Percentiles rank a stretch among this genome's conserved stretches.
Conservation (phyloP, 2,797 vertebrate species). For the Mallotus villosus region DNA sequence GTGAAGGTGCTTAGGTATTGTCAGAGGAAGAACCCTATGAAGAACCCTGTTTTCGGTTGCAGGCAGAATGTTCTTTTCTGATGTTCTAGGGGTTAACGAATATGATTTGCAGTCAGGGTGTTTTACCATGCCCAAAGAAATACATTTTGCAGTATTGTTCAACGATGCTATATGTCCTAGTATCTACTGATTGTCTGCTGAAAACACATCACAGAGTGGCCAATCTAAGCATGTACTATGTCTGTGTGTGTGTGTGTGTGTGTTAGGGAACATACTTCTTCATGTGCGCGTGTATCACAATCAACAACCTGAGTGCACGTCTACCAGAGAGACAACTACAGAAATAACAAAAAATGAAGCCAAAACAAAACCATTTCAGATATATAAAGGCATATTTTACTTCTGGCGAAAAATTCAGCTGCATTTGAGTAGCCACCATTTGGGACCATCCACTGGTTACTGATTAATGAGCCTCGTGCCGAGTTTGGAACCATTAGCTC, state of each 20-base stretch:
- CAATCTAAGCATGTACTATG: neutral
- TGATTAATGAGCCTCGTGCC: constrained; percentile 71
- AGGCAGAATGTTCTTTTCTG: neutral
- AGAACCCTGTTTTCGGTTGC: too few species aligned
- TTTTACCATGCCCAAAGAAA: too few species aligned
- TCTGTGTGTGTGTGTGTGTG: neutral
- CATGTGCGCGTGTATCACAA: neutral
- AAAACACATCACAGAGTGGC: neutral
- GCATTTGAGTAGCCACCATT: constrained; percentile 45
- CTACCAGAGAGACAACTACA: constrained; percentile 6
- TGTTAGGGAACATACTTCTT: neutral
- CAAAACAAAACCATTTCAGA: constrained; percentile 43
- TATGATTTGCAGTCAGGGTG: too few species aligned
- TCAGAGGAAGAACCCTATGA: too few species aligned
- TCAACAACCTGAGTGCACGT: constrained; percentile 16
- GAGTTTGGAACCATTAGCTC: constrained; percentile 55
- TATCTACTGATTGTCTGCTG: too few species aligned
- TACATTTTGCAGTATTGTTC: too few species aligned
- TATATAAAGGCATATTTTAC: constrained; percentile 64
- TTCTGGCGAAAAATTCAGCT: constrained; percentile 55
- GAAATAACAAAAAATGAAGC: constrained; percentile 22
- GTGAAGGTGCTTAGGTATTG: too few species aligned
- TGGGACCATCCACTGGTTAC: constrained; percentile 52
- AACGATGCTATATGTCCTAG: too few species aligned
- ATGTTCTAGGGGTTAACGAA: neutral